Conservation (phyloP, 2,888 invertebrate species). For the Ametastegia equiseti region DNA sequence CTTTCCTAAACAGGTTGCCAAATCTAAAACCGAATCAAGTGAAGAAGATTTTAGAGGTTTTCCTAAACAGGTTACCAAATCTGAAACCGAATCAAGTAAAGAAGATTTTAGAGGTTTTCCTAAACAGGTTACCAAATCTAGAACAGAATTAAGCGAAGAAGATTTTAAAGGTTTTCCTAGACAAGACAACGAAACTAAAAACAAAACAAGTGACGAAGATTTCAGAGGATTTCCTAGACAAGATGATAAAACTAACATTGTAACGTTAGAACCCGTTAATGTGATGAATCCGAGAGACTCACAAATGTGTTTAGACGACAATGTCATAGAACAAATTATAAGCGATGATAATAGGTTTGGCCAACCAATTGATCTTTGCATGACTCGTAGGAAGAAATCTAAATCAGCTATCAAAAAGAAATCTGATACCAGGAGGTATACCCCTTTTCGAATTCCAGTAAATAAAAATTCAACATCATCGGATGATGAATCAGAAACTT, state of each 20-base stretch:
- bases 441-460: neutral
- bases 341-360: neutral
- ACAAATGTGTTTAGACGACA: neutral
- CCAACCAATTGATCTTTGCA: neutral
- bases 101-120: no score
- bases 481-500: neutral
- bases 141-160: no score
- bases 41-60: no score
- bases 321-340: neutral
- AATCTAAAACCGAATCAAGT: no score
- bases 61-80: no score
- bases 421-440: neutral
- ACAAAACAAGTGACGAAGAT: neutral
- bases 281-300: neutral
- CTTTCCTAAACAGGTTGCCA: no score
- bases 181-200: no score
- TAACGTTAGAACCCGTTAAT: neutral
- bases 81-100: no score
- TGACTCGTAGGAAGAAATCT: neutral
- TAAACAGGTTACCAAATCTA: no score
- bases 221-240: neutral
- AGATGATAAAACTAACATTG: neutral
- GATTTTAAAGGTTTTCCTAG: no score
- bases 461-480: neutral
- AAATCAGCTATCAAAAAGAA: neutral